Evolutionary conservation across 2,888 invertebrate genomes (phyloP).

Genomic region (Chymomyza caudatula): DNA sequence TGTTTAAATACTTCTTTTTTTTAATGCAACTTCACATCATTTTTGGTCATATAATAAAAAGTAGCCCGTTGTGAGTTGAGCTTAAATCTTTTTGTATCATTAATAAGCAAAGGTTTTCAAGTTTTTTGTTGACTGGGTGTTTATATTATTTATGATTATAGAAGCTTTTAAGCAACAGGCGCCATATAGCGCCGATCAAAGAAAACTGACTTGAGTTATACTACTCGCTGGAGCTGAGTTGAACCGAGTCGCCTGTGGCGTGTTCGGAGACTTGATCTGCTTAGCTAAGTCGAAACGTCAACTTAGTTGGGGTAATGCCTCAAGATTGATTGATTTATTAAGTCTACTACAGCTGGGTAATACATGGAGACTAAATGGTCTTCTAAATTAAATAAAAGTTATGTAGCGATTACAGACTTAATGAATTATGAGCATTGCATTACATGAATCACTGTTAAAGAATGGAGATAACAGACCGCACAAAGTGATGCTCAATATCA

Average conservation of each 20-base stretch:
- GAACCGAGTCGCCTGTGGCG: background rate
- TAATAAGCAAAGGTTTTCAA: slow-evolving; percentile 44
- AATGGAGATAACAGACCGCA: background rate
- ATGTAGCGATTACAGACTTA: background rate
- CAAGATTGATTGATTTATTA: slow-evolving; percentile 44
- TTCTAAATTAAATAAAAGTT: background rate
- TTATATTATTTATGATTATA: slow-evolving; percentile 63
- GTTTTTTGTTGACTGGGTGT: slow-evolving; percentile 40
- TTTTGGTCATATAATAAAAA: slow-evolving; percentile 45
- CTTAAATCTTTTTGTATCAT: slow-evolving; percentile 58
- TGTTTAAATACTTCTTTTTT: slow-evolving; percentile 5
- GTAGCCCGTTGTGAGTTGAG: slow-evolving; percentile 38
- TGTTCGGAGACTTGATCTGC: background rate
- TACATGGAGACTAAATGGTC: too few species aligned
- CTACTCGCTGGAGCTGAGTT: background rate
- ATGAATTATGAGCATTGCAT: background rate
- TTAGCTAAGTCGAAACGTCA: background rate
- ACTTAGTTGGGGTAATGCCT: slow-evolving; percentile 32
- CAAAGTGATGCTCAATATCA: background rate
- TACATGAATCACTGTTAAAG: background rate
- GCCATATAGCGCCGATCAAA: slow-evolving; percentile 48
- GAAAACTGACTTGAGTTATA: too few species aligned
- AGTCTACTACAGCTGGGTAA: background rate
- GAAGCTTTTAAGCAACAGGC: slow-evolving; percentile 54
- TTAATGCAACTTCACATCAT: slow-evolving; percentile 48